These are phyloP conservation scores for Aporophyla lueneburgensis DNA, from an alignment of 2,888 invertebrate species.

Conservation along the genomic window DNA sequence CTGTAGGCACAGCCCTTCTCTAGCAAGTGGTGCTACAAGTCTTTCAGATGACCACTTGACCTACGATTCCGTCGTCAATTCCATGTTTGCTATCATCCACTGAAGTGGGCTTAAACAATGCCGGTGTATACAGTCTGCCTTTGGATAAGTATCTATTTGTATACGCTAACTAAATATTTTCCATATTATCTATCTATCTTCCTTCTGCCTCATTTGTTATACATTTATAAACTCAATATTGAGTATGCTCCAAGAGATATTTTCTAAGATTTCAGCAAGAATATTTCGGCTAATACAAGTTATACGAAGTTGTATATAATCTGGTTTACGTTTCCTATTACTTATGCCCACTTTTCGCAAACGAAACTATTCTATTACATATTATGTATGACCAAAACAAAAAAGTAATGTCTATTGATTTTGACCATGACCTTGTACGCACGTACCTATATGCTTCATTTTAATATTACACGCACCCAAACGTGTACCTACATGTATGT, in stretches of 20 bases:
- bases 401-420: slow-evolving; percentile 14
- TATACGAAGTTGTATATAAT: neutral
- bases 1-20: slow-evolving; percentile 26
- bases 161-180: slow-evolving; percentile 4
- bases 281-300: neutral
- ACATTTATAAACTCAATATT: neutral
- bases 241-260: neutral
- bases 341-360: neutral
- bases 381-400: slow-evolving; percentile 7
- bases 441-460: neutral
- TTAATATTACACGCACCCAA: slow-evolving; percentile 3
- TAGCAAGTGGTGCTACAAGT: slow-evolving; percentile 43
- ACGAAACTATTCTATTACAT: neutral
- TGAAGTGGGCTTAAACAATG: slow-evolving; percentile 51
- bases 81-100: slow-evolving; percentile 49
- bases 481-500: neutral
- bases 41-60: slow-evolving; percentile 59
- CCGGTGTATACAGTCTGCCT: slow-evolving; percentile 20
- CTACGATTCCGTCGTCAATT: slow-evolving; percentile 54
- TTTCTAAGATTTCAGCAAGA: neutral
- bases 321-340: neutral
- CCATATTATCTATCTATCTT: neutral
- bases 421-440: slow-evolving; percentile 2
- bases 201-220: too few relatives aligned
- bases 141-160: slow-evolving; percentile 36